These are phyloP conservation scores for Rhizoglyphus robini DNA, from an alignment of 1,140 invertebrate species.

Conservation along the genomic window DNA sequence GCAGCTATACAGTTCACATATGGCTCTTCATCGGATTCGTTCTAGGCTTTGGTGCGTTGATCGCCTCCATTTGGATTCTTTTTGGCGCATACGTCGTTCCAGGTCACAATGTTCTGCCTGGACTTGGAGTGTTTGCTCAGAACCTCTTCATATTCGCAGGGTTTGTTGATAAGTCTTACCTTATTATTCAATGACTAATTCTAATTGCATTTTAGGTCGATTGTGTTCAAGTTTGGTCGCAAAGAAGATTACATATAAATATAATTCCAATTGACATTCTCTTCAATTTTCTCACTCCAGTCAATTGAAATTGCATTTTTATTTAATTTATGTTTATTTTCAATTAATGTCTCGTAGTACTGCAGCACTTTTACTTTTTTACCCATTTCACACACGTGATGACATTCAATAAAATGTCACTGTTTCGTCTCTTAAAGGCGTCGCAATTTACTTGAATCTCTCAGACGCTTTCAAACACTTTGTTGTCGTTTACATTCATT, in stretches of 20 bases:
- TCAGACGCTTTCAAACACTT: too few species aligned
- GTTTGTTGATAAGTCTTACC: slow-evolving; percentile 26
- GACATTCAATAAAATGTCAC: too few species aligned
- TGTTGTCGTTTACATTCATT: too few species aligned
- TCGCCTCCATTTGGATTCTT: slow-evolving; percentile 88
- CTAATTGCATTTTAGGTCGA: slow-evolving; percentile 41
- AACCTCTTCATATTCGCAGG: slow-evolving; percentile 85
- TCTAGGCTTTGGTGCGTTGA: slow-evolving; percentile 83
- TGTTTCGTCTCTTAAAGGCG: too few species aligned
- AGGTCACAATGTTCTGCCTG: slow-evolving; percentile 40
- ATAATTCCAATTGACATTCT: not conserved
- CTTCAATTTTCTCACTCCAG: not conserved
- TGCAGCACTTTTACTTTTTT: too few species aligned
- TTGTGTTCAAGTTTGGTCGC: slow-evolving; percentile 86
- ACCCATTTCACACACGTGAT: too few species aligned
- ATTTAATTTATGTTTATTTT: too few species aligned
- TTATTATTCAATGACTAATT: not conserved
- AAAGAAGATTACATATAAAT: slow-evolving; percentile 51
- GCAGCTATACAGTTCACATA: slow-evolving; percentile 71
- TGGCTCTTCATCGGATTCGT: slow-evolving; percentile 95
- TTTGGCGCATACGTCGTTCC: slow-evolving; percentile 50
- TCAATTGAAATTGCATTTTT: too few species aligned
- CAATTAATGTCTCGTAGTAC: too few species aligned
- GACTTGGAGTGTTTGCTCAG: slow-evolving; percentile 81
- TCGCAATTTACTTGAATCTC: too few species aligned